Evolutionary conservation across 2,888 invertebrate species (phyloP), one percentile per base, ranked within the genome.

Genomic region (Cerastis leucographa): DNA sequence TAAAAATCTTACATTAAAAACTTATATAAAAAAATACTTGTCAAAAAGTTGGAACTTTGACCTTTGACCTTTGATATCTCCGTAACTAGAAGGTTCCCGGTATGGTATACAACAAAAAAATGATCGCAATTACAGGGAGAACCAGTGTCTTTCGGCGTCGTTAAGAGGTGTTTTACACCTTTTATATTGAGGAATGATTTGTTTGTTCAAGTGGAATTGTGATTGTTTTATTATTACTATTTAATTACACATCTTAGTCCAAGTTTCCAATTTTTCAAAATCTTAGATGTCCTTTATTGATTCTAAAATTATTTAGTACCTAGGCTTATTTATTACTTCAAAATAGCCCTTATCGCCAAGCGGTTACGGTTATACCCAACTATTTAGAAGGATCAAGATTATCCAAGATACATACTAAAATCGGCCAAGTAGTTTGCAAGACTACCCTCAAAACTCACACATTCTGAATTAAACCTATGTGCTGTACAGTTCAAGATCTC

Each of bases 401-500:
- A 40, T 22, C 49, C 29, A 25, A 35, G 51, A 42, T 29, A 17
- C 5, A 51, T 12, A 61, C 25, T 49, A 35, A 46, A 81, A 35
- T 25, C 25, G 11, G 22, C 29, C 7, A 46, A 54, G 25, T 62
- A 66, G 14, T 51, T 80, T 49, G 44, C 7, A 17, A 67, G 61
- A 67, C 29, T n/a, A 66, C 42, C 42, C n/a, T 4, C 25, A 70
- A 51, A 72, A 69, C 44, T 61, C 40, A 44, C 42, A 67, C 51
- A 42, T 19, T 22, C 42, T 9, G 76, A 62, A 46, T 59, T 59
- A 59, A 69, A 25, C 19, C 4, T 35, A 49, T 56, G 51, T 35
- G 62, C 66, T 64, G 22, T 49, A 51, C 61, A 71, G 64, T 70
- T 66, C 64, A 51, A 68, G 65, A 78, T 61, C 51, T 56, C 71